Evolutionary conservation across 2,888 invertebrate genomes (phyloP), one percentile per base, ranked within the genome.

Genomic region (Onchidella celtica): DNA sequence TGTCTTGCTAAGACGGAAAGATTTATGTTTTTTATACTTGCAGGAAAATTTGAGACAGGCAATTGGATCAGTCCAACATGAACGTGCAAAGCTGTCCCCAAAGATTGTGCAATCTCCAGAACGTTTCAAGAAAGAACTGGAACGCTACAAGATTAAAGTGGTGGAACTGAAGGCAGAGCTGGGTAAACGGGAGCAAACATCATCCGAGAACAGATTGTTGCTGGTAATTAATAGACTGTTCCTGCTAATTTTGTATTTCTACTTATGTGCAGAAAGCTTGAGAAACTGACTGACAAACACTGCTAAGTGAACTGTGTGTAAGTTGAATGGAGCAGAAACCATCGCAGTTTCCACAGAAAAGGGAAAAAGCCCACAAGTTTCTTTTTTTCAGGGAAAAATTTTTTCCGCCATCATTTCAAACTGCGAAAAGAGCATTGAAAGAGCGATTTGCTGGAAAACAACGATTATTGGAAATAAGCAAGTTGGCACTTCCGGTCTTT

Each of bases 81-180:
- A 89, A 21, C 83, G 79, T 21, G 89, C 90, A n/a, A 87, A 86
- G 59, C 68, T 91, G 24, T 88, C 89, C 2, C 83, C 80, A 74
- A 89, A 90, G 77, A 91, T 91, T 69, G 90, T 91, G 0, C 90
- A 90, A 81, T 91, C 90, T 3, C 91, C 91, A 0, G 88, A 90
- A 57, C 86, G 89, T 36, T 87, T 91, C 27, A 87, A 86, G 72
- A 87, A 87, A 47, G 89, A 89, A 57, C 86, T 87, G 75, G 88
- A 87, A 1, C 85, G 87, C 4, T 85, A 88, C 79, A 83, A 87
- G 40, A 83, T 86, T 17, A 68, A 63, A 81, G 75, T 81, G 17
- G 36, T 40, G 17, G 69, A 75, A 0, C 3, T 75, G 69, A 75
- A 75, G 32, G 32, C 61, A n/a, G 72, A 72, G 32, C 63, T 79